Conservation (phyloP, 2,888 invertebrate genomes). For the Drosophila mulleri region DNA sequence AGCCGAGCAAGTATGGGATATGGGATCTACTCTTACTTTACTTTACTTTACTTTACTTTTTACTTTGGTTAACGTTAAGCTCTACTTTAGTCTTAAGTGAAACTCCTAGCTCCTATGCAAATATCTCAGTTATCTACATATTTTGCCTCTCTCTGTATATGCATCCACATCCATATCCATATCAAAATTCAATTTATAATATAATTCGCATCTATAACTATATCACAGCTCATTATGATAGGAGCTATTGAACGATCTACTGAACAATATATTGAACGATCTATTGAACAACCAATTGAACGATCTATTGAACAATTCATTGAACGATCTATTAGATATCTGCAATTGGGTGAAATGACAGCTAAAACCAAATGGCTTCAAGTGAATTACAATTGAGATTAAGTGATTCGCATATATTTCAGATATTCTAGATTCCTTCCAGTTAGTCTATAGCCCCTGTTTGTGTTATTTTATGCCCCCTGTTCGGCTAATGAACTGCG, state of each 20-base stretch:
- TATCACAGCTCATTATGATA: no score
- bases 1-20: no score
- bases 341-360: not conserved
- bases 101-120: no score
- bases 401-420: no score
- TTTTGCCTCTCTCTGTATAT: not conserved
- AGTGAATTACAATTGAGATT: no score
- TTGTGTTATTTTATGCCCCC: conserved; percentile 35
- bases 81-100: no score
- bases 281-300: not conserved
- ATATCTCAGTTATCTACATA: not conserved
- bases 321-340: not conserved
- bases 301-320: not conserved
- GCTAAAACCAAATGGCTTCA: no score
- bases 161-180: not conserved
- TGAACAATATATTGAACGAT: not conserved
- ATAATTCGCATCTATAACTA: not conserved
- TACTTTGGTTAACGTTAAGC: no score
- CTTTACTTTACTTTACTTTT: no score
- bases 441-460: not conserved
- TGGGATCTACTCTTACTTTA: no score
- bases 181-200: not conserved
- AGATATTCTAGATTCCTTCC: no score
- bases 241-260: not conserved
- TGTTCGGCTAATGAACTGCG: conserved; percentile 39